Evolutionary conservation across 2,113 vertebrate species (phyloP).

Genomic region (Rhinolophus sinicus): DNA sequence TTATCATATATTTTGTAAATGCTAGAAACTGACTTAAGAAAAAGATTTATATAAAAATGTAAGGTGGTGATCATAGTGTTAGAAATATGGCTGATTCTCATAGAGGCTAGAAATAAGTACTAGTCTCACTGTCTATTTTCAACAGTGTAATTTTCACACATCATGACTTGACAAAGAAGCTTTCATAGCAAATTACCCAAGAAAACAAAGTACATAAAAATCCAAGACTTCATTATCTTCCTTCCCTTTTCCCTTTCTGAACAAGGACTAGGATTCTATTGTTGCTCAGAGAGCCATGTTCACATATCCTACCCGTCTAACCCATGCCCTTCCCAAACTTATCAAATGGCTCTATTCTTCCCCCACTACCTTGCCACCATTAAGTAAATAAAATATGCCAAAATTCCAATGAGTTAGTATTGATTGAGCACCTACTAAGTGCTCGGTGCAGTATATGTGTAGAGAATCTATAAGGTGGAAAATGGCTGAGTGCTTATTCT

Average conservation of each 20-base stretch:
- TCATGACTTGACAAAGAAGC: background rate
- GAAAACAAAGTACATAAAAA: background rate
- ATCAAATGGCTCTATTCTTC: background rate
- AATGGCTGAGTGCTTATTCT: background rate
- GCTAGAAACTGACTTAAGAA: background rate
- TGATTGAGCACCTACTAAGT: background rate
- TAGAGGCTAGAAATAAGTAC: background rate
- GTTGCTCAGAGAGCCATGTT: background rate
- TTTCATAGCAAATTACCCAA: background rate
- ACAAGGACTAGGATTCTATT: background rate
- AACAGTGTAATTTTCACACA: background rate
- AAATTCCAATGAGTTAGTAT: background rate
- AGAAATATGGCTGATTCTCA: slow-evolving; percentile 8
- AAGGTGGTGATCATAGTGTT: background rate
- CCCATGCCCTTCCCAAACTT: background rate
- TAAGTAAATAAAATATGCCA: background rate
- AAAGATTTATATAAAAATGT: background rate
- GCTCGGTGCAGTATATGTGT: background rate
- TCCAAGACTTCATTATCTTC: background rate
- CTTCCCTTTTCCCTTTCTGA: background rate
- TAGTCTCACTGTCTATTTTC: background rate
- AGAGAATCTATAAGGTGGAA: background rate
- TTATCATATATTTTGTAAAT: background rate
- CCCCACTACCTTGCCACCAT: background rate
- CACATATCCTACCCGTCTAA: background rate